Evolutionary conservation across 2,113 vertebrate species (phyloP).

Genomic region (Aythya baeri): DNA sequence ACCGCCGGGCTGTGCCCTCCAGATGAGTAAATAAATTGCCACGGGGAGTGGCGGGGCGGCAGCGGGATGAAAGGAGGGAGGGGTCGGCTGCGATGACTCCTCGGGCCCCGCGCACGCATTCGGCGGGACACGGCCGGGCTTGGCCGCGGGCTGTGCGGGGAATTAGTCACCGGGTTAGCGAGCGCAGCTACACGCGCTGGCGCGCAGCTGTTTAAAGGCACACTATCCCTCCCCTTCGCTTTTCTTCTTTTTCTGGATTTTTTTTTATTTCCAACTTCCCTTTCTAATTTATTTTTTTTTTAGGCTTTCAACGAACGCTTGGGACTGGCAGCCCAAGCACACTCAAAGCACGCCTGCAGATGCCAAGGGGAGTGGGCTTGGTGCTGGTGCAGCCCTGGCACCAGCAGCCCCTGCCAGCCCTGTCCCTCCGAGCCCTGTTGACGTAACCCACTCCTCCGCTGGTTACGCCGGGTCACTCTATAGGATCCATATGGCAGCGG

Average conservation of each 20-base stretch:
- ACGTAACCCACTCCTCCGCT: background rate
- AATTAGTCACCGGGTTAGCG: slow-evolving; percentile 74
- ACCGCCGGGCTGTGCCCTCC: slow-evolving; percentile 65
- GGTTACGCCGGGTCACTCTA: background rate
- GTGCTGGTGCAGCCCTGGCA: too few relatives aligned
- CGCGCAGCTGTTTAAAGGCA: slow-evolving; percentile 72
- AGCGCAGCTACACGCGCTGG: slow-evolving; percentile 48
- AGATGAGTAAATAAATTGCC: slow-evolving; percentile 74
- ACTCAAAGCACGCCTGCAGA: background rate
- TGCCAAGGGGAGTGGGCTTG: background rate
- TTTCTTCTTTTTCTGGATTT: rapidly evolving
- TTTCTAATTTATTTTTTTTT: background rate
- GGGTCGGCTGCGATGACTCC: slow-evolving; percentile 9
- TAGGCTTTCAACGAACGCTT: background rate
- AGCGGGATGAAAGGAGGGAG: background rate
- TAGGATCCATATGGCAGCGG: slow-evolving; percentile 20
- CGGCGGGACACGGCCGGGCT: slow-evolving; percentile 1
- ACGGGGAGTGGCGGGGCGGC: background rate
- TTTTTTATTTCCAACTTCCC: rapidly evolving
- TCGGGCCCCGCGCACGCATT: slow-evolving; percentile 18
- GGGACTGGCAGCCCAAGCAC: background rate
- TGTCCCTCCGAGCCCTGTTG: background rate
- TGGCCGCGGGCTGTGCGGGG: slow-evolving; percentile 20
- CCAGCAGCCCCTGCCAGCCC: background rate
- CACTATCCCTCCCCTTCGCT: background rate